phyloP scores from a whole-genome alignment of 2,113 vertebrate species.

The Triplophysa dalaica region DNA sequence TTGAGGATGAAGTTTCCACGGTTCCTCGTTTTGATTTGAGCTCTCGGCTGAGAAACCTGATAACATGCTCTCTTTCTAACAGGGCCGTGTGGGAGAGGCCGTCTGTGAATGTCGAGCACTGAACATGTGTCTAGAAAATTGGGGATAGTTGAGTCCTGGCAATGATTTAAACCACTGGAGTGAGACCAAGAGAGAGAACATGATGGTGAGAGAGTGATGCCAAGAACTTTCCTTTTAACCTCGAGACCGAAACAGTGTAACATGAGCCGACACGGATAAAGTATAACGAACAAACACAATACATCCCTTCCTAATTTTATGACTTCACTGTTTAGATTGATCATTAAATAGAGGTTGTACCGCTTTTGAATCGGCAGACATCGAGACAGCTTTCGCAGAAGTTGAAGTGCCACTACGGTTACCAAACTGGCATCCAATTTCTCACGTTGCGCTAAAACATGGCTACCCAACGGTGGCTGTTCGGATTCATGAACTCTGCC shows the following conservation, averaged over 20 bases:
- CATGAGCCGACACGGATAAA: neutral
- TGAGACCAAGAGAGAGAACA: slow-evolving; percentile 7
- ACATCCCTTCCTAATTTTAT: neutral
- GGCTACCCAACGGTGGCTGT: neutral
- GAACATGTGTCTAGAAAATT: slow-evolving; percentile 32
- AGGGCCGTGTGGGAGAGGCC: slow-evolving; percentile 27
- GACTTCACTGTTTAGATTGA: neutral
- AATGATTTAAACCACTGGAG: slow-evolving; percentile 31
- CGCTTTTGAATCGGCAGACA: no score
- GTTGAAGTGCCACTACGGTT: neutral
- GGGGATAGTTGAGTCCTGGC: slow-evolving; percentile 27
- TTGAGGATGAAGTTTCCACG: neutral
- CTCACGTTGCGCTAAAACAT: neutral
- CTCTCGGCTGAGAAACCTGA: slow-evolving; percentile 25
- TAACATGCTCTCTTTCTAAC: slow-evolving; percentile 19
- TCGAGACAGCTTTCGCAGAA: neutral
- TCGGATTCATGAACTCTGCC: slow-evolving; percentile 4
- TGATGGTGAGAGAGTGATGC: slow-evolving; percentile 1
- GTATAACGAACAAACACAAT: neutral
- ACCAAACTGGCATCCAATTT: neutral
- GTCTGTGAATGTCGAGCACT: slow-evolving; percentile 13
- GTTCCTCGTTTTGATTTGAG: neutral
- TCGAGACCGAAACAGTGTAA: neutral
- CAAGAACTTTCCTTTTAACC: neutral
- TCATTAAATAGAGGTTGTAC: neutral